Base-by-base conservation (phyloP, 2,113 vertebrate genomes). In the Calcarius ornatus region DNA sequence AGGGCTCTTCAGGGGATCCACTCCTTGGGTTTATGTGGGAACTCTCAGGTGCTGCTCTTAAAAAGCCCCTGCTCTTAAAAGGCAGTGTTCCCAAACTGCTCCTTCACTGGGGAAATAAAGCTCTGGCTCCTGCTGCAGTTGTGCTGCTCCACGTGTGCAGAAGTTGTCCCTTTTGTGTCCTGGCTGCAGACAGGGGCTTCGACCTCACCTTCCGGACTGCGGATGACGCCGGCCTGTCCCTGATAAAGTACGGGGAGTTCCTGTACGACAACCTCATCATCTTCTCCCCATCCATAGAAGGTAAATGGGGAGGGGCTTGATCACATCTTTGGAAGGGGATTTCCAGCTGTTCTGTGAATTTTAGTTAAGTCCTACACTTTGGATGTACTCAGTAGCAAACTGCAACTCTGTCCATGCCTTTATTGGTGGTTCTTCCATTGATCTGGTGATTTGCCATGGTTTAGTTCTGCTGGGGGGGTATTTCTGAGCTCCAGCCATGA, bases 211-310 rank as follows among this genome's bases (percentile, higher is more conserved):
- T 99, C 96, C 99, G 99, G 95, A 99, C 98, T 1, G 99, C 99
- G 0, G 99, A 99, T 68, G 99, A 99, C 14, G 98, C 99, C 0
- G 97, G 99, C 30, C 97, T 99, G 37, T 99, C 99, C 10, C 97
- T 99, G 42, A 99, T 99, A 86, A 99, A 99, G 94, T 99, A 99
- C 1, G 99, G 99, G 23, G 99, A 99, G 73, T 99, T 99, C 90
- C 96, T 99, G 2, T 99, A 99, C 2, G 99, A 99, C 95, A 99
- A 99, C 65, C 97, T 99, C 75, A 97, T 99, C 89, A 97, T 99
- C 86, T 99, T 99, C 81, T 98, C 99, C 0, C 99, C 99, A 2
- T 99, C 99, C 3, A 99, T 99, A 70, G 99, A 99, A 98, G 99
- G 99, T 99, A 95, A 97, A 57, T 6, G 8, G 0, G 0, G 6